These are phyloP conservation scores for Rhagoletis zephyria DNA, from an alignment of 1,140 invertebrate species.

Conservation along the genomic window DNA sequence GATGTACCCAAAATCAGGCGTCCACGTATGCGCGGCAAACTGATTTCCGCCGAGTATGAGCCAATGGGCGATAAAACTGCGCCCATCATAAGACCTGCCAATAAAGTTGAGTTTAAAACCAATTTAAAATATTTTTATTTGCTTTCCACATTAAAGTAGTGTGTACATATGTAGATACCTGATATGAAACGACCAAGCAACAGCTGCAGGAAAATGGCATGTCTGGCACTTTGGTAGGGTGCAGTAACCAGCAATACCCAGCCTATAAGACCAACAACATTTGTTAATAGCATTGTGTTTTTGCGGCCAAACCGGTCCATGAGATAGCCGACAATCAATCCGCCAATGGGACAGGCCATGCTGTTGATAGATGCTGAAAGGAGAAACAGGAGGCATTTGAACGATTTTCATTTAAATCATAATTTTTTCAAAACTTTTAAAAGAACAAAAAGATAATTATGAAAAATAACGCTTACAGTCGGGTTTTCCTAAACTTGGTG, in stretches of 20 bases:
- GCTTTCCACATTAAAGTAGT: too few relatives aligned
- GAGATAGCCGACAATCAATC: constrained; percentile 67
- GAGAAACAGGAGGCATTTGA: neutral
- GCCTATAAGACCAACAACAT: constrained; percentile 66
- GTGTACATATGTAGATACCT: constrained; percentile 48
- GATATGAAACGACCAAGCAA: constrained; percentile 66
- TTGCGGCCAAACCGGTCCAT: constrained; percentile 70
- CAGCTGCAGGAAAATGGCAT: constrained; percentile 66
- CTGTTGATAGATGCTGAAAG: constrained; percentile 68
- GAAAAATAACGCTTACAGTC: too few relatives aligned
- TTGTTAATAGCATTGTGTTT: constrained; percentile 66
- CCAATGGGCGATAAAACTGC: constrained; percentile 78
- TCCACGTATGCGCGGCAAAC: constrained; percentile 75
- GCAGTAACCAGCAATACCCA: constrained; percentile 68
- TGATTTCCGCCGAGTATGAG: constrained; percentile 79
- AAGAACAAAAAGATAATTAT: too few relatives aligned
- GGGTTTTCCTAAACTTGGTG: too few relatives aligned
- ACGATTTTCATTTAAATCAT: neutral
- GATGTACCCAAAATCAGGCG: constrained; percentile 79
- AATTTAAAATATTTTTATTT: neutral
- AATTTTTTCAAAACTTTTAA: neutral
- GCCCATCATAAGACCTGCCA: constrained; percentile 77
- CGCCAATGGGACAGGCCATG: constrained; percentile 70
- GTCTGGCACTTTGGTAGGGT: constrained; percentile 61
- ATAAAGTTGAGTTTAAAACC: neutral